A percentile compares a stretch with the other conserved stretches of the same genome.
Conservation (phyloP, 1,140 invertebrate species). For the Papilio polyxenes region DNA sequence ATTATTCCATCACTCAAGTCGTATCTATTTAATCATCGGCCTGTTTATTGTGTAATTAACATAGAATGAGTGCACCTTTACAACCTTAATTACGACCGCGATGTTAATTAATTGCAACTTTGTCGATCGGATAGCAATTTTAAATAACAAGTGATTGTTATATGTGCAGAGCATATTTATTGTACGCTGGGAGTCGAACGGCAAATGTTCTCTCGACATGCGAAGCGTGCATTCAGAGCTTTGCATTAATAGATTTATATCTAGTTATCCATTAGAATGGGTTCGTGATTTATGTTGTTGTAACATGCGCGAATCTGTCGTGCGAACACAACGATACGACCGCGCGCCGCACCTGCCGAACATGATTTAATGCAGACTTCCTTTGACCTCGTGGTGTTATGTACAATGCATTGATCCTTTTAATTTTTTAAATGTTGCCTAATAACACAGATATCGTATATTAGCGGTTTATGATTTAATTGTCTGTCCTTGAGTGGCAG, state of each 20-base stretch:
- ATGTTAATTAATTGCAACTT: conserved; percentile 35
- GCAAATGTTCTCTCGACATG: conserved; percentile 58
- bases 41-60: conserved; percentile 31
- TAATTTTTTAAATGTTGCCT: not conserved
- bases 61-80: conserved; percentile 25
- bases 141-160: conserved; percentile 30
- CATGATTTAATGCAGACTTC: not conserved
- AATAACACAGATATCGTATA: not conserved
- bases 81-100: conserved; percentile 26
- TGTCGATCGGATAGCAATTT: conserved; percentile 30
- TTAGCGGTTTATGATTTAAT: not conserved
- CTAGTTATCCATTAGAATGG: conserved; percentile 63
- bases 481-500: not conserved
- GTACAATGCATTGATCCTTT: not conserved
- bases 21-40: conserved; percentile 26
- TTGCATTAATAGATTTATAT: conserved; percentile 72
- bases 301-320: conserved; percentile 53
- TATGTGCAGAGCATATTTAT: conserved; percentile 29
- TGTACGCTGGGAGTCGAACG: conserved; percentile 32
- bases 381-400: not conserved
- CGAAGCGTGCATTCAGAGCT: conserved; percentile 72
- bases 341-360: not conserved
- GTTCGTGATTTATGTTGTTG: conserved; percentile 55
- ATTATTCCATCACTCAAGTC: not conserved
- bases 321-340: conserved; percentile 27